Base-by-base conservation (phyloP, 92 coral and sea anemone genomes). In the Virgularia gustaviana region DNA sequence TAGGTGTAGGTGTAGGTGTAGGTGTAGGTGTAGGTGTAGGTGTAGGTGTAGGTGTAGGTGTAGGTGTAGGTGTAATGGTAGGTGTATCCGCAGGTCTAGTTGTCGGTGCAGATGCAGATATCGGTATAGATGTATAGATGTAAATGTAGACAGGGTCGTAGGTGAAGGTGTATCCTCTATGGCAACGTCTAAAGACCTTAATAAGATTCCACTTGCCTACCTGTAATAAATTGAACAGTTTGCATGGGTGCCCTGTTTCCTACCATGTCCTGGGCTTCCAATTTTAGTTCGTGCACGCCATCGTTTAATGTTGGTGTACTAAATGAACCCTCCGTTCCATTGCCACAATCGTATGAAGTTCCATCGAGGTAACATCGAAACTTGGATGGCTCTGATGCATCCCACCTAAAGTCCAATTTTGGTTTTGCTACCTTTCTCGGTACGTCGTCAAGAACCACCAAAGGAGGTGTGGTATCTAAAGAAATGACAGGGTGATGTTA, bases 281-380 rank as follows among this genome's bases (percentile, higher is more conserved):
- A 49, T 34, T 61, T 49, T 29, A 68, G 51, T 39, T 68, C 75
- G 47, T 68, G 75, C 51, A 47, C 75, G 13, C 75, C 75, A 35
- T 68, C 75, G 23, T 11, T 61, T 33, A 68, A 31, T 23, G 75
- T 68, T 9, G 75, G 75, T 1, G 75, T 49, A 8, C 47, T 39
- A 68, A 47, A 68, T 4, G 47, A 59, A 33, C 75, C 75, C 18
- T 68, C 75, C 2, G 47, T 49, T 37, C 75, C 75, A 18, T 30
- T 13, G 32, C 75, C 75, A 35, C 75, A 68, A 27, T 29, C 41
- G 47, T 27, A 43, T 31, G 59, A 59, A 27, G 27, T 33, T 5
- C 51, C 61, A 22, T 68, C 75, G 8, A 68, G 23, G 6, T 58
- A 34, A 24, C 75, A 68, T 11, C 8, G 8, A 33, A 68, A 68